phyloP scores from a whole-genome alignment of 2,797 vertebrate species.

The Lepus townsendii region DNA sequence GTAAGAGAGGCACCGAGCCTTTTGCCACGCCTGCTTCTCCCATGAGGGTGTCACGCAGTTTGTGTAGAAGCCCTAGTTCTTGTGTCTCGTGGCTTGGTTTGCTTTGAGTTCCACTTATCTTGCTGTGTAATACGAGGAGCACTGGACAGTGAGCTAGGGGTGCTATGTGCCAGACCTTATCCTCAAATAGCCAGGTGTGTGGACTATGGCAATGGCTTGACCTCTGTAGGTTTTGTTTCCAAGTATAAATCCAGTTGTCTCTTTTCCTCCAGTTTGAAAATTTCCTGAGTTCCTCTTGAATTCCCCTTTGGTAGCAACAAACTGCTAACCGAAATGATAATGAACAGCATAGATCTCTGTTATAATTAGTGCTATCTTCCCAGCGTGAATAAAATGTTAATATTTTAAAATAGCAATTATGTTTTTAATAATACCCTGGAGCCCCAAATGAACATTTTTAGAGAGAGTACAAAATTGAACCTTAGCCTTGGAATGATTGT shows the following conservation, averaged over 20 bases:
- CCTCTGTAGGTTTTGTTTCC: neutral
- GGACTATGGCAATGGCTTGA: neutral
- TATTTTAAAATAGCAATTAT: slow-evolving; percentile 9
- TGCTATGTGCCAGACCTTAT: neutral
- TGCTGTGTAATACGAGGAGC: neutral
- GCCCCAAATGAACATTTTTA: neutral
- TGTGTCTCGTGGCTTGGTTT: neutral
- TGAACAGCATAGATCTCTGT: neutral
- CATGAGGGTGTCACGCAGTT: neutral
- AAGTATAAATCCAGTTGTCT: neutral
- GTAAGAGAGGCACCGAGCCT: neutral
- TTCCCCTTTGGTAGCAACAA: neutral
- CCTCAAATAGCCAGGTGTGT: neutral
- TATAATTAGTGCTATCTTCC: neutral
- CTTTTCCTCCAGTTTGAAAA: slow-evolving; percentile 17
- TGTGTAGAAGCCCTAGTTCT: neutral
- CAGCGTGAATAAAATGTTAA: neutral
- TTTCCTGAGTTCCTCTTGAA: neutral
- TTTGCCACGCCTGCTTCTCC: neutral
- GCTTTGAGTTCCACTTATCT: neutral
- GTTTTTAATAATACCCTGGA: neutral
- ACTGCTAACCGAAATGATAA: neutral
- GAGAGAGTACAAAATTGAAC: neutral
- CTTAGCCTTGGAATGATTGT: neutral
- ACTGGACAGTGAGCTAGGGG: neutral